A percentile compares a stretch with the other conserved stretches of the same genome.
phyloP scores from a whole-genome alignment of 2,888 invertebrate species.

The Drosophila atripex region DNA sequence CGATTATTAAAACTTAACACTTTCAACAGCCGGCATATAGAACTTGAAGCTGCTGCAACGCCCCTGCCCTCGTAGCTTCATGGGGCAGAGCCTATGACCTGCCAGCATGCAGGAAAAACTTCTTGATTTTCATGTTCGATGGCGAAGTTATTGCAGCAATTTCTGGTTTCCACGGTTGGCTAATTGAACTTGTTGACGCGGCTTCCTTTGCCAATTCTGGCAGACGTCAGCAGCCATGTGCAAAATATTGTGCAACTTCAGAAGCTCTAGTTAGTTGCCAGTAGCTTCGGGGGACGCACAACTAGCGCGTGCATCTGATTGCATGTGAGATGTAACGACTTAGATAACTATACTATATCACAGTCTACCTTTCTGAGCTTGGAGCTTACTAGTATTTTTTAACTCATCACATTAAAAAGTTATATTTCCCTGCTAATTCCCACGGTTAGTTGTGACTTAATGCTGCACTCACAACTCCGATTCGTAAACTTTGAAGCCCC shows the following conservation, averaged over 20 bases:
- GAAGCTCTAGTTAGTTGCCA: conserved; percentile 19
- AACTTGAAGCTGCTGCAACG: conserved; percentile 7
- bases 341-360: too few relatives aligned
- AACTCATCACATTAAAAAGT: too few relatives aligned
- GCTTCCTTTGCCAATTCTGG: conserved; percentile 21
- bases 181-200: conserved; percentile 65
- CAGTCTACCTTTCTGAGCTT: too few relatives aligned
- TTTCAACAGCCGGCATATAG: conserved; percentile 25
- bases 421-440: too few relatives aligned
- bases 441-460: too few relatives aligned
- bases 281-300: not conserved
- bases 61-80: conserved; percentile 4
- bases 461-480: conserved; percentile 9
- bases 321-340: not conserved
- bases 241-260: conserved; percentile 35
- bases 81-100: conserved; percentile 11
- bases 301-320: not conserved
- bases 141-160: conserved; percentile 49
- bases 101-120: conserved; percentile 37
- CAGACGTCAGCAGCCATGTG: conserved; percentile 9
- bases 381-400: not conserved
- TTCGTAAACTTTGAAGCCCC: conserved; percentile 34
- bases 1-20: conserved; percentile 71
- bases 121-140: conserved; percentile 64
- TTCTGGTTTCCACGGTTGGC: conserved; percentile 38